These are phyloP conservation scores for Acrobasis consociella DNA, from an alignment of 2,888 invertebrate species.

Conservation along the genomic window DNA sequence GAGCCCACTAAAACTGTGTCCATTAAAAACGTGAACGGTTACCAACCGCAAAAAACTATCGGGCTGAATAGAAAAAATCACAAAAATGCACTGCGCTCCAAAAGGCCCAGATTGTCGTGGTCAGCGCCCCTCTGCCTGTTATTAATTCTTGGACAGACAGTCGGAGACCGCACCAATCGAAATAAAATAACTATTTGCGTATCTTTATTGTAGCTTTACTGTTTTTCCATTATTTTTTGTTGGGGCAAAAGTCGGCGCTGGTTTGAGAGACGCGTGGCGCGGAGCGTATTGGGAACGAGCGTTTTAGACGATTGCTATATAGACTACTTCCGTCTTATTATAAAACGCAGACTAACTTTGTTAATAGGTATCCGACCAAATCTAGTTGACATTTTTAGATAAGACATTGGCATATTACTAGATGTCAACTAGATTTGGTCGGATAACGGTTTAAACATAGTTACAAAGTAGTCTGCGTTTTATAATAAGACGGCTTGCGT, in stretches of 20 bases:
- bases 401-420: no score
- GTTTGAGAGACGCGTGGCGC: no score
- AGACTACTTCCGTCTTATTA: no score
- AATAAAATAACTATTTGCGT: constrained; percentile 81
- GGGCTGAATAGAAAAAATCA: constrained; percentile 65
- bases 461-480: no score
- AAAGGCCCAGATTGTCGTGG: constrained; percentile 79
- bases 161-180: constrained; percentile 73
- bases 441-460: no score
- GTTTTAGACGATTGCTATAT: no score
- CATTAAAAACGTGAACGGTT: constrained; percentile 50
- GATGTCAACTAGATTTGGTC: no score
- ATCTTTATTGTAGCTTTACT: constrained; percentile 69
- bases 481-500: no score
- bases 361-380: no score
- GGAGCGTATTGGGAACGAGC: no score
- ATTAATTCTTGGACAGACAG: constrained; percentile 77
- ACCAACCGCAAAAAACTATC: constrained; percentile 79
- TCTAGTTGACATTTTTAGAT: no score
- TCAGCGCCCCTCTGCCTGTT: constrained; percentile 59
- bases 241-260: neutral
- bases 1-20: constrained; percentile 41
- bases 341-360: no score
- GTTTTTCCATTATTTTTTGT: constrained; percentile 7
- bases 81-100: constrained; percentile 61